phyloP scores from a whole-genome alignment of 2,888 invertebrate genomes.

The Eristalis tenax region DNA sequence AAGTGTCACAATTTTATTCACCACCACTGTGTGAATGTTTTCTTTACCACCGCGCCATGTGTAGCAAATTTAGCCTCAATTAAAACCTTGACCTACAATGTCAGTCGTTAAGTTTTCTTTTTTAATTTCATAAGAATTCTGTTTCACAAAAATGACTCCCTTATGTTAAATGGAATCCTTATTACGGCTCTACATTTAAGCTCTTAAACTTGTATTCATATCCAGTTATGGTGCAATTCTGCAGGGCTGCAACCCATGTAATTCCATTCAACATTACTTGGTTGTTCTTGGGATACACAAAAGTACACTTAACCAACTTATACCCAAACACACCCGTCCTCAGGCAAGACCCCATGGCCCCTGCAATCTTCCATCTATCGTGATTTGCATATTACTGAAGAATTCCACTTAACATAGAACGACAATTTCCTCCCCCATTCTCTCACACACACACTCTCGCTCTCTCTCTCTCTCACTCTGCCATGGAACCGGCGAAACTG shows the following conservation, averaged over 20 bases:
- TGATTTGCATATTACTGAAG: conserved; percentile 56
- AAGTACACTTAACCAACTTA: conserved; percentile 38
- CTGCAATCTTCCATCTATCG: conserved; percentile 29
- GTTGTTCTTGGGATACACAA: conserved; percentile 41
- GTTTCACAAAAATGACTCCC: background rate
- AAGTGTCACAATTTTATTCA: background rate
- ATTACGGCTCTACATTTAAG: background rate
- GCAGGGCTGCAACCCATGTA: conserved; percentile 47
- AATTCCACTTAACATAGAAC: conserved; percentile 59
- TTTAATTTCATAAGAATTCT: background rate
- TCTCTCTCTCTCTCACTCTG: background rate
- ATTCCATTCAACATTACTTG: conserved; percentile 42
- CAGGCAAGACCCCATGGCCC: conserved; percentile 1
- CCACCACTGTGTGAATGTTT: background rate
- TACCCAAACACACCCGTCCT: conserved; percentile 4
- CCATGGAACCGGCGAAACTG: conserved; percentile 2
- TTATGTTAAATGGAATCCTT: background rate
- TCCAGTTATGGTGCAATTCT: conserved; percentile 20
- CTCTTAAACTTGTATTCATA: background rate
- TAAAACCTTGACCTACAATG: background rate
- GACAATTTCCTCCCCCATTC: conserved; percentile 13
- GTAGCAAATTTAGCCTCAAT: background rate
- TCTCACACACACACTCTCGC: background rate
- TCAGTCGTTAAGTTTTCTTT: background rate
- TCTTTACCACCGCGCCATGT: background rate